Evolutionary conservation across 2,797 vertebrate genomes (phyloP), one percentile per base, ranked within the genome.

Genomic region (Myioborus melanocephalus): DNA sequence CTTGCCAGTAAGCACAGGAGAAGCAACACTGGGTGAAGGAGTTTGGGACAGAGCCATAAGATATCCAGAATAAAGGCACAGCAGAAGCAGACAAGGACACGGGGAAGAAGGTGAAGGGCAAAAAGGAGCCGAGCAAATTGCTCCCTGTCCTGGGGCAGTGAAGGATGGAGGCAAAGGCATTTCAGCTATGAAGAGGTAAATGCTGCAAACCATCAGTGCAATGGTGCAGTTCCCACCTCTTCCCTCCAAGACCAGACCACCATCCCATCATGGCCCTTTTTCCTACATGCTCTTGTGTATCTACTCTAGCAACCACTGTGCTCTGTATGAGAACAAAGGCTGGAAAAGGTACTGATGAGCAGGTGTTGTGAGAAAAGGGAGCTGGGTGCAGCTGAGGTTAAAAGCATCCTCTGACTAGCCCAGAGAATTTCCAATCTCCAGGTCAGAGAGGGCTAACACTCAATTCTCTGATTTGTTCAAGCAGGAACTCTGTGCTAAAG

Each of bases 401-500:
- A 95, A 95, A 89, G 76, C 47, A 70, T 82, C 49, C 47, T 71
- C 69, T 82, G 77, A 77, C 14, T 44, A 71, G 63, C 46, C 60
- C 71, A 81, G 30, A 93, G 71, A 94, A 93, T 83, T 56, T 72
- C 90, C 63, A 78, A 93, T 92, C 47, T 84, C 47, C 46, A 63
- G 92, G 87, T 72, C 70, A 76, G 47, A 80, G 23, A 81, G 50
- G 47, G 41, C 47, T 88, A 76, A 82, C 53, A 39, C 79, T 84
- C 75, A 81, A 64, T 84, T 87, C 77, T 56, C 44, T 55, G 52
- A 72, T 85, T 82, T 91, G 63, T 75, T 93, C 90, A 89, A 77
- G 63, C 37, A 94, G 37, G 16, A 43, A 68, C 30, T 50, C 1
- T 1, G n/a, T 53, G 34, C 10, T 75, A 75, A 91, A 91, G 46